Conservation (phyloP, 2,797 vertebrate species). For the Cynopterus sphinx region DNA sequence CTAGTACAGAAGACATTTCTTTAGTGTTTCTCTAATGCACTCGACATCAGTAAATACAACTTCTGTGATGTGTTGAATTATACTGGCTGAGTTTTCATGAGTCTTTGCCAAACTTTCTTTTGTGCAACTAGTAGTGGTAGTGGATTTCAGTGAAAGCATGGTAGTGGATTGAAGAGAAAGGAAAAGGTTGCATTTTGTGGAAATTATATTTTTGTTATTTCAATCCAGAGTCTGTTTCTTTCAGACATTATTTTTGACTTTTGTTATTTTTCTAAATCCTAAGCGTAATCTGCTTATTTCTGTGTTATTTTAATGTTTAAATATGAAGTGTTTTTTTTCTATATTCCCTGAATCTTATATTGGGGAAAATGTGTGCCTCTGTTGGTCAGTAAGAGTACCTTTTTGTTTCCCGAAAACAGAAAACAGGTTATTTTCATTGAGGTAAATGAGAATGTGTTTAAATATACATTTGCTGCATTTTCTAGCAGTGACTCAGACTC, state of each 20-base stretch:
- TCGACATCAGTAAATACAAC: not conserved
- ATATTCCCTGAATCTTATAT: not conserved
- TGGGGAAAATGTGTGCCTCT: not conserved
- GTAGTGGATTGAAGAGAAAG: no score
- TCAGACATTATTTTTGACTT: not conserved
- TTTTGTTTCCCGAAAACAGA: not conserved
- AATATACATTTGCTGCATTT: not conserved
- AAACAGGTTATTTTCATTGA: not conserved
- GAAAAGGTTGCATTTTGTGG: not conserved
- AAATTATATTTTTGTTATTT: constrained; percentile 16
- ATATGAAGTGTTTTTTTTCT: not conserved
- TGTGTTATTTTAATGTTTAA: not conserved
- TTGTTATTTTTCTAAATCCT: constrained; percentile 22
- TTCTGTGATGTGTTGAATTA: not conserved
- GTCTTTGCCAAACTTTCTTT: not conserved
- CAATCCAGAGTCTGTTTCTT: not conserved
- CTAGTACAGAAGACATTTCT: not conserved
- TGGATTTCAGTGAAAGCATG: no score
- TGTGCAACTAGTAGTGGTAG: not conserved
- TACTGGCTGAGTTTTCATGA: not conserved
- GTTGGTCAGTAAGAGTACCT: not conserved
- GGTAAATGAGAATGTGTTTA: constrained; percentile 10
- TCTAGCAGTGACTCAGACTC: not conserved
- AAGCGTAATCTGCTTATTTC: not conserved
- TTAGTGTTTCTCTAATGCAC: not conserved